Base-by-base conservation (phyloP, 2,113 vertebrate genomes). In the Beaufortia kweichowensis region DNA sequence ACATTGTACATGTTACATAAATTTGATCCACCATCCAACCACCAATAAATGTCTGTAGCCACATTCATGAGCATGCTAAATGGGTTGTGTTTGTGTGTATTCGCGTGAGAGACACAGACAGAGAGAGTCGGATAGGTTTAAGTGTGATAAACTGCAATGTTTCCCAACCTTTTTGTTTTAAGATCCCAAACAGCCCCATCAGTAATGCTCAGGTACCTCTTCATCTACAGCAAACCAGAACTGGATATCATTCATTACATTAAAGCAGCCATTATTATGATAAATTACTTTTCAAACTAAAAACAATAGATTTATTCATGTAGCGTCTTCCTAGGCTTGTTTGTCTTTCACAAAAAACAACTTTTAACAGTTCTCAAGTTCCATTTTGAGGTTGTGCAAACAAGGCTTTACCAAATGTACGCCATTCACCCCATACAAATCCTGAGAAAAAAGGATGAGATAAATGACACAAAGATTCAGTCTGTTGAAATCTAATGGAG, bases 71-170 rank as follows among this genome's bases (percentile, higher is more conserved):
- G 39, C 57, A 61, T 74, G 19, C 26, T 74, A 74, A 74, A 60
- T 74, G 33, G 43, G 43, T 41, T 46, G 15, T 61, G 26, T 35
- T 31, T 76, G 50, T 72, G 39, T 65, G 10, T 60, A 4, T 75
- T 50, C 19, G 10, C 81, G 81, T 79, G 79, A 43, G 31, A 35
- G 46, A 24, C 26, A 31, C 19, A 53, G 68, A 66, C 71, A 83
- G 46, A 75, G 67, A 81, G 75, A 74, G 78, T 48, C 1, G 73
- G 73, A 79, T 64, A 74, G 59, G 76, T 43, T 21, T 17, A 66
- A 24, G 6, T 6, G 15, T 48, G 21, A 23, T 48, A 24, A 26
- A 17, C 6, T 46, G 39, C 59, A 29, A 17, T 23, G 15, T 33
- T 46, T 67, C 48, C 43, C 53, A 31, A 2, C n/a, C 6, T 67